Evolutionary conservation across 1,140 invertebrate species (phyloP), one percentile per base, ranked within the genome.

Genomic region (Acyrthosiphon pisum): DNA sequence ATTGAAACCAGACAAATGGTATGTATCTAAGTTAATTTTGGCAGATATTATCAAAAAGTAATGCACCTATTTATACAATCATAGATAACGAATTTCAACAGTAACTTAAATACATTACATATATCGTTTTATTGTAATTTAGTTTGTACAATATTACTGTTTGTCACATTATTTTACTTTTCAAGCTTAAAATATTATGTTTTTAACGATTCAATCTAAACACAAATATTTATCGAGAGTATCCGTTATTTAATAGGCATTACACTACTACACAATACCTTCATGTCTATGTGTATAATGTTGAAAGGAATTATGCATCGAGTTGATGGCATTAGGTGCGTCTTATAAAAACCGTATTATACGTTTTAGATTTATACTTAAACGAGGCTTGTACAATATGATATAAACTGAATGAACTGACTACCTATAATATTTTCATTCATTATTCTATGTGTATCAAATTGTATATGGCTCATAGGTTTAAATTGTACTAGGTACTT

Each of bases 371-470:
- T 86, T 44, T n/a, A 87, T 87, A 20, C 22, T 88, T 3, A 53
- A 88, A 88, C 87, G 87, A 35, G 11, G 20, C 46, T n/a, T 23
- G 46, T 35, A 89, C 88, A 89, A 53, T 53, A 56, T 37, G 48
- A 89, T 20, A 89, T 35, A 35, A 23, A 89, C 22, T 53, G 48
- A 89, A 89, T 53, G 48, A 89, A 89, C n/a, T 53, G 48, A 53
- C n/a, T 30, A n/a, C n/a, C n/a, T n/a, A 50, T 11, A 37, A 48
- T 4, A 53, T 35, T 37, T 89, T 89, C 88, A 56, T 89, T 89
- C 88, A 56, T 89, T 18, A 53, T 53, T 56, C 35, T 23, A 23
- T 89, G 88, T 89, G 88, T 89, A 89, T 37, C 88, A 56, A 89
- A 89, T 56, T 41, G 48, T 41, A 26, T 56, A 56, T 53, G 22